Evolutionary conservation across 2,888 invertebrate genomes (phyloP), one percentile per base, ranked within the genome.

Genomic region (Hydropsyche betteni): DNA sequence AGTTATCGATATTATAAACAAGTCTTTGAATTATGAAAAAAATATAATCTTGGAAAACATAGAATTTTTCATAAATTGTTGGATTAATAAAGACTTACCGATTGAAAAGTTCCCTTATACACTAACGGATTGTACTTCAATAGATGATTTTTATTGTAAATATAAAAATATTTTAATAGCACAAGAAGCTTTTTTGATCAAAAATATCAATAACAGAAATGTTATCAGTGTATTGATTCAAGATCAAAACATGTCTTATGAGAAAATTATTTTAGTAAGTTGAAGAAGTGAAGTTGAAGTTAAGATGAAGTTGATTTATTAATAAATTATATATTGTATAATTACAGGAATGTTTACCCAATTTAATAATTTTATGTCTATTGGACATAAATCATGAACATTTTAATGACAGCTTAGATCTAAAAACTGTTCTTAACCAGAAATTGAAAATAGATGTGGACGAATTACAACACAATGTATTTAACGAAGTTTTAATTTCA

Each of bases 101-200:
- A 78, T 87, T 2, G 81, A 84, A n/a, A 83, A 83, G 14, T 84
- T 90, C 69, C 89, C 89, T 0, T 82, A 86, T 61, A 79, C 80
- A 52, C 81, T 89, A 69, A 84, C 86, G 64, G 85, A 84, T 7
- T 86, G 83, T 77, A 79, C 83, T 12, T 82, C 81, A 24, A 80
- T 83, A 4, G 81, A 83, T n/a, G 77, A 80, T 6, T 88, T 89
- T 80, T 80, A 88, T 73, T 84, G 85, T 70, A 84, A 82, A 73
- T 86, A 89, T 79, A 81, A 86, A 75, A 85, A 85, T 70, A 87
- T 86, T 84, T 77, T 89, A 16, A 81, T 89, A n/a, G 82, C 86
- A 0, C 84, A 84, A 0, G 86, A 87, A 68, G 81, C 85, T 74
- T 80, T 87, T 74, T 87, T 86, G 85, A 80, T 81, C n/a, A 82